These are phyloP conservation scores for Pristiophorus japonicus DNA, from an alignment of 2,113 vertebrate species.

Conservation along the genomic window DNA sequence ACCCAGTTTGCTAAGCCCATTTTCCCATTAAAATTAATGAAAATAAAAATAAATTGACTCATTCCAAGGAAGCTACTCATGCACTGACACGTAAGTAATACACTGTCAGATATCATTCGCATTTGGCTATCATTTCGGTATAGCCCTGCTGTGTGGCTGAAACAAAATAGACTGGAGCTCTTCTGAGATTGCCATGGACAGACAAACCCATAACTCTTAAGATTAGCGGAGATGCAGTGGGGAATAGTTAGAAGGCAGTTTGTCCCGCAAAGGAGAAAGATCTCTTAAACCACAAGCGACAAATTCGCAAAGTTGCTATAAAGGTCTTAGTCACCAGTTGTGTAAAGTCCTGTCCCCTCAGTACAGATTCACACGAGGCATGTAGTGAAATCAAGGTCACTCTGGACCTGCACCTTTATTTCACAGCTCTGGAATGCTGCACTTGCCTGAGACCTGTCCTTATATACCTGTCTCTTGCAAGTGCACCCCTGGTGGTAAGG, in stretches of 20 bases:
- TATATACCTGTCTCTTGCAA: too few species aligned
- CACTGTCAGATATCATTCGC: conserved; percentile 34
- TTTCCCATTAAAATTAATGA: conserved; percentile 38
- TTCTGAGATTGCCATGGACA: not conserved
- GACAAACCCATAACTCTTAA: not conserved
- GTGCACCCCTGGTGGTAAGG: too few species aligned
- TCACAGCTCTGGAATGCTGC: too few species aligned
- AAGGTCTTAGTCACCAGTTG: not conserved
- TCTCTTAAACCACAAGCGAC: not conserved
- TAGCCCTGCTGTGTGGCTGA: not conserved
- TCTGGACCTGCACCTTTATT: too few species aligned
- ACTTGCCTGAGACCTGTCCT: too few species aligned
- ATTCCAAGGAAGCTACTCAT: conserved; percentile 29
- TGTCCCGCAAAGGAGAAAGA: not conserved
- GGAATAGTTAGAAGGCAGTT: not conserved
- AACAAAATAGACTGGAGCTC: not conserved
- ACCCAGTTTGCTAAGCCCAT: conserved; percentile 35
- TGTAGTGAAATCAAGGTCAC: too few species aligned
- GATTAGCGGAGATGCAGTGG: not conserved
- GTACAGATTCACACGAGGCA: too few species aligned
- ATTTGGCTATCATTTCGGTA: not conserved
- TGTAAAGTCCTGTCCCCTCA: too few species aligned
- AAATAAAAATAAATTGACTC: conserved; percentile 37
- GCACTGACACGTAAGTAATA: conserved; percentile 24
- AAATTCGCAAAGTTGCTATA: not conserved